A percentile compares a stretch with the other conserved stretches of the same genome.
These are phyloP conservation scores for Stegastes partitus DNA, from an alignment of 2,113 vertebrate species.

Conservation along the genomic window DNA sequence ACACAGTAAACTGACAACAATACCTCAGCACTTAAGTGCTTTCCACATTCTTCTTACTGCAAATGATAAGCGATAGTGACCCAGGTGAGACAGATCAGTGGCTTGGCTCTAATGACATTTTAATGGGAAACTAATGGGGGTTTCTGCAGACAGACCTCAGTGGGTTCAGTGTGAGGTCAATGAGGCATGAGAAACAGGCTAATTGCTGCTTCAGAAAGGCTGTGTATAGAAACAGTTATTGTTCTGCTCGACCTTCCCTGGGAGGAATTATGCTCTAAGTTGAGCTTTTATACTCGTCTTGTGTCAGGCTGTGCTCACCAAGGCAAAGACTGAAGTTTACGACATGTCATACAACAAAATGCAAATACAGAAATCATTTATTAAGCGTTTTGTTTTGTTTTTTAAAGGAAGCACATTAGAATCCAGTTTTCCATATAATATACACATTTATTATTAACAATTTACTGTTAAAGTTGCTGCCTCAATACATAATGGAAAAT, in stretches of 20 bases:
- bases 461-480: no score
- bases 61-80: conserved; percentile 56
- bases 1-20: conserved; percentile 7
- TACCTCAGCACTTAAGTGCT: conserved; percentile 1
- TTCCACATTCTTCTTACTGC: conserved; percentile 16
- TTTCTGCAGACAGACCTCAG: conserved; percentile 51
- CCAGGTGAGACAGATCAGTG: conserved; percentile 64
- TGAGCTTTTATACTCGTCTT: conserved; percentile 26
- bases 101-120: conserved; percentile 60
- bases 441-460: no score
- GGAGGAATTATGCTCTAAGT: conserved; percentile 15
- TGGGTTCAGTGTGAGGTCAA: conserved; percentile 59
- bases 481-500: no score
- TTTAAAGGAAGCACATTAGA: no score
- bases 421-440: no score
- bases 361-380: background rate
- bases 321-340: conserved; percentile 25
- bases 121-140: conserved; percentile 68
- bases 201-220: conserved; percentile 65
- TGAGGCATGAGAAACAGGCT: conserved; percentile 67
- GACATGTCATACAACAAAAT: background rate
- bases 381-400: no score
- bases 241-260: conserved; percentile 42
- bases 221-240: conserved; percentile 64
- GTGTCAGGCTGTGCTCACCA: conserved; percentile 16